phyloP scores from a whole-genome alignment of 1,140 invertebrate genomes.

The Tyrophagus putrescentiae region DNA sequence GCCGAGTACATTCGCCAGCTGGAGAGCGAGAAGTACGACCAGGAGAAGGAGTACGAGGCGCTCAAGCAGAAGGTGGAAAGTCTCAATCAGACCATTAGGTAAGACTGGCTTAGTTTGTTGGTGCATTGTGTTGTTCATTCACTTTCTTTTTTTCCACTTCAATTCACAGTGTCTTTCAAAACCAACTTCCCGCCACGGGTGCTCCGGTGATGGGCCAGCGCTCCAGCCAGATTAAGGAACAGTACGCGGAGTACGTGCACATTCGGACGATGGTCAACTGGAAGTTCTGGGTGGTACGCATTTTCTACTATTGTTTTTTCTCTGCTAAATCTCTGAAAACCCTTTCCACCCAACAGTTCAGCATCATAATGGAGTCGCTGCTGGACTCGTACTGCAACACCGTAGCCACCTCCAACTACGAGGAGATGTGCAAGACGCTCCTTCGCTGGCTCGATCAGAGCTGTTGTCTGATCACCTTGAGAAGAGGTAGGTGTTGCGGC shows the following conservation, averaged over 20 bases:
- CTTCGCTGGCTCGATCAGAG: constrained; percentile 87
- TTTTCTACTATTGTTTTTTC: constrained; percentile 32
- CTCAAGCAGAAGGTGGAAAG: constrained; percentile 66
- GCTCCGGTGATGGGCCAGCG: constrained; percentile 75
- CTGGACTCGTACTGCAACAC: constrained; percentile 74
- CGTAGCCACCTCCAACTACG: constrained; percentile 73
- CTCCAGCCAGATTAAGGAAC: constrained; percentile 80
- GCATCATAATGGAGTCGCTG: constrained; percentile 68
- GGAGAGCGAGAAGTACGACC: constrained; percentile 61
- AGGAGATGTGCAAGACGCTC: constrained; percentile 79
- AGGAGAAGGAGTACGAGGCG: constrained; percentile 76
- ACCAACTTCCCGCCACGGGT: constrained; percentile 82
- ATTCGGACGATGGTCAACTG: constrained; percentile 73
- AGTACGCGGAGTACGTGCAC: constrained; percentile 81
- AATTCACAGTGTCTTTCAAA: constrained; percentile 50
- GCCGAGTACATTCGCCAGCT: constrained; percentile 87
- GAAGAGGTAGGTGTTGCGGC: constrained; percentile 53
- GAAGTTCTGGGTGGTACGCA: constrained; percentile 94
- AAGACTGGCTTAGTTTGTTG: constrained; percentile 23
- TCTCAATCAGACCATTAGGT: constrained; percentile 79
- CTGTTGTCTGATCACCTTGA: constrained; percentile 77
- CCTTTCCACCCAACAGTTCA: constrained; percentile 63
- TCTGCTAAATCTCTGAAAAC: constrained; percentile 16
- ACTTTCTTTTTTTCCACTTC: constrained; percentile 11
- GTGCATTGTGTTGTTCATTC: constrained; percentile 19